A percentile compares a stretch with the other conserved stretches of the same genome.
Evolutionary conservation across 2,888 invertebrate species (phyloP).

Genomic region (Mythimna loreyi): DNA sequence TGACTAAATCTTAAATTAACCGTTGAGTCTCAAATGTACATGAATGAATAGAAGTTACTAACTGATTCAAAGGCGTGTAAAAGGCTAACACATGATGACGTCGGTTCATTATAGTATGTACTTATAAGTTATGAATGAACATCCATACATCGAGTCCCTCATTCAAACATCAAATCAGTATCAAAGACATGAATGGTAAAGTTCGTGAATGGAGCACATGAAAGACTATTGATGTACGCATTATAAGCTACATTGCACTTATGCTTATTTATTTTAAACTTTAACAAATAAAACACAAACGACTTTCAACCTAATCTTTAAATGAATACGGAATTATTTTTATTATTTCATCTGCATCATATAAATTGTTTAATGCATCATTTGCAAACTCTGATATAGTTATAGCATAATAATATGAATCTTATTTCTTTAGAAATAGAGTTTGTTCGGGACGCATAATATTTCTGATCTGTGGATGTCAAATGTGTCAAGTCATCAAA

Average conservation of each 20-base stretch:
- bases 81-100: slow-evolving; percentile 37
- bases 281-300: slow-evolving; percentile 3
- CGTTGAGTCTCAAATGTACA: background rate
- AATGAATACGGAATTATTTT: slow-evolving; percentile 21
- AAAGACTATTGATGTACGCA: slow-evolving; percentile 77
- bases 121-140: slow-evolving; percentile 66
- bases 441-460: slow-evolving; percentile 4
- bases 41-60: slow-evolving; percentile 10
- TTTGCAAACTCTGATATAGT: slow-evolving; percentile 25
- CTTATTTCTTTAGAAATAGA: slow-evolving; percentile 39
- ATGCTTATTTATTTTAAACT: slow-evolving; percentile 36
- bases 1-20: background rate
- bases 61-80: slow-evolving; percentile 27
- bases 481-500: slow-evolving; percentile 78
- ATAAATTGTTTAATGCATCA: slow-evolving; percentile 40
- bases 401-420: slow-evolving; percentile 33
- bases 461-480: slow-evolving; percentile 43
- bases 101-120: slow-evolving; percentile 47
- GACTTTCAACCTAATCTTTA: slow-evolving; percentile 32
- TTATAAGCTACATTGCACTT: slow-evolving; percentile 59
- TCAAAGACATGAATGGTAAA: slow-evolving; percentile 79
- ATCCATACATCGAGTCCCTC: slow-evolving; percentile 62
- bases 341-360: slow-evolving; percentile 23
- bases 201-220: slow-evolving; percentile 81
- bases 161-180: slow-evolving; percentile 69